Evolutionary conservation across 2,113 vertebrate genomes (phyloP).

Genomic region (Camarhynchus parvulus): DNA sequence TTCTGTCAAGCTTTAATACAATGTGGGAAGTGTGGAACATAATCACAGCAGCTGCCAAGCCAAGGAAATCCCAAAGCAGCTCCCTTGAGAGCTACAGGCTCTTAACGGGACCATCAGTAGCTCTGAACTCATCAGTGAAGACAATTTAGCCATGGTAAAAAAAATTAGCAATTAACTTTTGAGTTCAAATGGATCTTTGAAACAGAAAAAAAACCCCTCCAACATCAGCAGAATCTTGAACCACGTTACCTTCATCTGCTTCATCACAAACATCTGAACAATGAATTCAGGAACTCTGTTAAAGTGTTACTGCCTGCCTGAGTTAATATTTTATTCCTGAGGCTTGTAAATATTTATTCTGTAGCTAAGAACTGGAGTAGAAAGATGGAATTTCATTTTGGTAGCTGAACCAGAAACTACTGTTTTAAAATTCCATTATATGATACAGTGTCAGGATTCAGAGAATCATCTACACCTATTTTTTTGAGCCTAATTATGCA

Average conservation of each 20-base stretch:
- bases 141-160: not conserved
- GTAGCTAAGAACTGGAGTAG: not conserved
- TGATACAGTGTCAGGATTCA: not conserved
- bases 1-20: not conserved
- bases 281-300: not conserved
- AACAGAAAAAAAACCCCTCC: not conserved
- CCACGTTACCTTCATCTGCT: not conserved
- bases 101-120: not conserved
- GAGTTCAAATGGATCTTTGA: not conserved
- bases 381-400: not conserved
- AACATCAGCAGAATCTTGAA: not conserved
- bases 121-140: constrained; percentile 3
- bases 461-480: not conserved
- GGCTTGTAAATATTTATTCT: not conserved
- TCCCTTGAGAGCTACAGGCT: not conserved
- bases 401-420: not conserved
- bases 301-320: not conserved
- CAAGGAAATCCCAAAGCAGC: constrained; percentile 6
- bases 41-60: constrained; percentile 6
- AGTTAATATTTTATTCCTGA: constrained; percentile 1
- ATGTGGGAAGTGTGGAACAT: not conserved
- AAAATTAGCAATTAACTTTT: not conserved
- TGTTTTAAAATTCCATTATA: not conserved
- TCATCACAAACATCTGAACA: not conserved
- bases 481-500: not conserved